A percentile compares a stretch with the other conserved stretches of the same genome.
Evolutionary conservation across 2,797 vertebrate genomes (phyloP).

Genomic region (Sciaenops ocellatus): DNA sequence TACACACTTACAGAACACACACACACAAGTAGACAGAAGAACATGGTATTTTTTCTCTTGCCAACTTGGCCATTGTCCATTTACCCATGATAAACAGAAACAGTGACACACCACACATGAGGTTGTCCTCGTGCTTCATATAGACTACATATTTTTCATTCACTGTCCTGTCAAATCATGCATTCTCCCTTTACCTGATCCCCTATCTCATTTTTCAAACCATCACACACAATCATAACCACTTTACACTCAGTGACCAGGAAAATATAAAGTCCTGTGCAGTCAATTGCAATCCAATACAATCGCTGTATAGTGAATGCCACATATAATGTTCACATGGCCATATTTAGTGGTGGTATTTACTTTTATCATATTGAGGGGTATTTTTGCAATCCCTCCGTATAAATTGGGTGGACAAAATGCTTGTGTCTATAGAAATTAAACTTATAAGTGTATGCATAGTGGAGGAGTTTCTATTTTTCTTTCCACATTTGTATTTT

Average conservation of each 20-base stretch:
- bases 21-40: constrained; percentile 12
- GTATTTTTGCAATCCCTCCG: background rate
- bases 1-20: constrained; percentile 48
- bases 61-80: constrained; percentile 40
- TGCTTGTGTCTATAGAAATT: background rate
- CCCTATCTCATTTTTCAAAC: constrained; percentile 40
- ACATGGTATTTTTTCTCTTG: constrained; percentile 34
- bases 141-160: constrained; percentile 39
- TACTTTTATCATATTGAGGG: constrained; percentile 6
- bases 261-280: constrained; percentile 11
- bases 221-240: constrained; percentile 47
- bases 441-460: background rate
- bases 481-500: too few species aligned
- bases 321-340: background rate
- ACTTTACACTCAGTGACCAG: constrained; percentile 53
- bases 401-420: background rate
- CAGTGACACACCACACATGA: constrained; percentile 25
- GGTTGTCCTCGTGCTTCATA: constrained; percentile 42
- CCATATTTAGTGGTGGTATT: background rate
- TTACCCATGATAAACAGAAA: constrained; percentile 35
- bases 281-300: constrained; percentile 18
- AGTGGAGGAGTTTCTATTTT: background rate
- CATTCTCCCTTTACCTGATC: constrained; percentile 42
- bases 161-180: constrained; percentile 32
- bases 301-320: background rate